Percentiles rank a stretch among this genome's conserved stretches.
Evolutionary conservation across 2,113 vertebrate species (phyloP).

Genomic region (Halichoeres trimaculatus): DNA sequence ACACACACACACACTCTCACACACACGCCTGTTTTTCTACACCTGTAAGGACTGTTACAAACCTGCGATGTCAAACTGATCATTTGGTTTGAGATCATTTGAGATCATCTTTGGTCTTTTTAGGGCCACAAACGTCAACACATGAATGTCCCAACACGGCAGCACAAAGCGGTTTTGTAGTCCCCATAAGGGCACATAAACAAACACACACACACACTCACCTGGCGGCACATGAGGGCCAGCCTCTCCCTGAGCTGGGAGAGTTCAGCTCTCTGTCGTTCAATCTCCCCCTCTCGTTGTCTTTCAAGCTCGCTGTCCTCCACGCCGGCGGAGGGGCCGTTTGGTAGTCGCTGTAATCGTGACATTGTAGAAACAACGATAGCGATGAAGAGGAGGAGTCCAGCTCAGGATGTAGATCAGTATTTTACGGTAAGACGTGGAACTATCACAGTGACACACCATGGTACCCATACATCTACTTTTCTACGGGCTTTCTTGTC

Average conservation of each 20-base stretch:
- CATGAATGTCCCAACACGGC: neutral
- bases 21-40: neutral
- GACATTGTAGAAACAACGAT: slow-evolving; percentile 9
- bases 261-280: slow-evolving; percentile 89
- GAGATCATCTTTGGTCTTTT: too few relatives aligned
- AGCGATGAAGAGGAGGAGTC: slow-evolving; percentile 21
- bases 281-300: slow-evolving; percentile 87
- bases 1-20: neutral
- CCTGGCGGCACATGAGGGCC: slow-evolving; percentile 91
- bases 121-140: neutral
- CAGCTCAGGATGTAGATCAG: neutral
- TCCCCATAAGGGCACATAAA: neutral
- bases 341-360: slow-evolving; percentile 84
- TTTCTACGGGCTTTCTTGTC: slow-evolving; percentile 54
- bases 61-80: too few relatives aligned
- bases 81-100: too few relatives aligned
- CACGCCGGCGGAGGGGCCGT: slow-evolving; percentile 86
- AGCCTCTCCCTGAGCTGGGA: slow-evolving; percentile 91
- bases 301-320: slow-evolving; percentile 80
- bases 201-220: slow-evolving; percentile 44
- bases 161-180: neutral
- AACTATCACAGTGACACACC: slow-evolving; percentile 57
- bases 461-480: slow-evolving; percentile 63
- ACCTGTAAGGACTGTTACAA: neutral
- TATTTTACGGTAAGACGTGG: neutral